Percentiles rank a stretch among this genome's conserved stretches.
phyloP scores from a whole-genome alignment of 2,888 invertebrate species.

The Dryadula phaetusa region DNA sequence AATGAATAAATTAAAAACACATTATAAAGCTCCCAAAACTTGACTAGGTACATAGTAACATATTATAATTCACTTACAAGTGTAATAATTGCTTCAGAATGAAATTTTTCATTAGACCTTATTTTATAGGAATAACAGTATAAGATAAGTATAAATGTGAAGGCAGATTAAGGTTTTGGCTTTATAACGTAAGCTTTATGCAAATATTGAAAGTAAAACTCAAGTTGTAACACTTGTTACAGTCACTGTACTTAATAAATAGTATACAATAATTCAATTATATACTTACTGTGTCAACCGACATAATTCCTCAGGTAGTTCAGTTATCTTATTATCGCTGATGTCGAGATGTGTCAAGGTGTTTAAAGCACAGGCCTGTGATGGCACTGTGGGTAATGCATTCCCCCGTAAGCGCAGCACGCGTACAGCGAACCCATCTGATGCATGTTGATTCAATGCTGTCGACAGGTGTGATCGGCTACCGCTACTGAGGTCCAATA shows the following conservation, averaged over 20 bases:
- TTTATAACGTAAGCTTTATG: neutral
- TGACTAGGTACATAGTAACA: too few species aligned
- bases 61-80: too few species aligned
- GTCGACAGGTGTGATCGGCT: conserved; percentile 65
- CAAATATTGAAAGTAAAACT: conserved; percentile 5
- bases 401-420: conserved; percentile 76
- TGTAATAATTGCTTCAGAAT: too few species aligned
- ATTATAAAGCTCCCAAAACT: too few species aligned
- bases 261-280: conserved; percentile 19
- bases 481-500: conserved; percentile 73
- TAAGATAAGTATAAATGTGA: too few species aligned
- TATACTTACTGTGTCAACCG: conserved; percentile 73
- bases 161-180: neutral
- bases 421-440: conserved; percentile 69
- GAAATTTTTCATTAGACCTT: too few species aligned
- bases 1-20: too few species aligned
- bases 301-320: conserved; percentile 86
- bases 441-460: conserved; percentile 67
- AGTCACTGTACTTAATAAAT: neutral
- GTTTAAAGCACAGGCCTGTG: conserved; percentile 84
- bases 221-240: conserved; percentile 7
- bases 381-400: conserved; percentile 84
- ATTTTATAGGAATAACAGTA: too few species aligned
- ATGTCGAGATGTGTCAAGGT: conserved; percentile 87
- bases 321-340: conserved; percentile 87